Percentiles rank a stretch among this genome's conserved stretches.
These are phyloP conservation scores for Slavum lentiscoides DNA, from an alignment of 2,888 invertebrate genomes.

Conservation along the genomic window DNA sequence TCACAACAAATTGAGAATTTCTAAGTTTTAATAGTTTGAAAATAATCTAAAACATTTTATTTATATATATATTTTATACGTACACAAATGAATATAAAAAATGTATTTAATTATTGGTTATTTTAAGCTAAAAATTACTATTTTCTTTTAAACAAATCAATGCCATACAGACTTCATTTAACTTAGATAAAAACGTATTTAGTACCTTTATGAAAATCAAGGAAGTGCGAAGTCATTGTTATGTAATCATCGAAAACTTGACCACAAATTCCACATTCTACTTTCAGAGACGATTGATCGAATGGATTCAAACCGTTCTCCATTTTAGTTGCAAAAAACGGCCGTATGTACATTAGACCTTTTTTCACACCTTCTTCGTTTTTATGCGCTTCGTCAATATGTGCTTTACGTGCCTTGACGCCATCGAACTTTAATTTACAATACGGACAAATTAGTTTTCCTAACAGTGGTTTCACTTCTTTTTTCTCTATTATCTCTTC, in stretches of 20 bases:
- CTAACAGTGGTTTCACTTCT: constrained; percentile 36
- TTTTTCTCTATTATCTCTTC: constrained; percentile 41
- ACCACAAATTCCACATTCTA: constrained; percentile 43
- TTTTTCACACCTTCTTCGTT: constrained; percentile 54
- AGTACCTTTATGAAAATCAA: constrained; percentile 47
- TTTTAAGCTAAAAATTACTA: too few species aligned
- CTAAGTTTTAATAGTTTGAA: too few species aligned
- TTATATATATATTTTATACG: too few species aligned
- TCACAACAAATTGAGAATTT: too few species aligned
- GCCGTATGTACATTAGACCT: constrained; percentile 45
- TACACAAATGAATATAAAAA: too few species aligned
- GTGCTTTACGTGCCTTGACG: constrained; percentile 46
- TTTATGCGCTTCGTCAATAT: constrained; percentile 47
- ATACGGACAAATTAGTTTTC: constrained; percentile 53
- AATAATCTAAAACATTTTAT: too few species aligned
- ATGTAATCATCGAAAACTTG: constrained; percentile 40
- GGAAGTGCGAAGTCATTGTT: constrained; percentile 46
- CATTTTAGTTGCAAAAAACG: constrained; percentile 25
- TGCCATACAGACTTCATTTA: not conserved
- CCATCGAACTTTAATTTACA: constrained; percentile 50
- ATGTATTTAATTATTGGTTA: too few species aligned
- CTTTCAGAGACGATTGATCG: constrained; percentile 10
- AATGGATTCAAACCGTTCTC: constrained; percentile 7
- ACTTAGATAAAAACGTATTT: not conserved
- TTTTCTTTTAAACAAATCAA: too few species aligned